Conservation (phyloP, 2,797 vertebrate species). For the Sternarchorhynchus goeldii region DNA sequence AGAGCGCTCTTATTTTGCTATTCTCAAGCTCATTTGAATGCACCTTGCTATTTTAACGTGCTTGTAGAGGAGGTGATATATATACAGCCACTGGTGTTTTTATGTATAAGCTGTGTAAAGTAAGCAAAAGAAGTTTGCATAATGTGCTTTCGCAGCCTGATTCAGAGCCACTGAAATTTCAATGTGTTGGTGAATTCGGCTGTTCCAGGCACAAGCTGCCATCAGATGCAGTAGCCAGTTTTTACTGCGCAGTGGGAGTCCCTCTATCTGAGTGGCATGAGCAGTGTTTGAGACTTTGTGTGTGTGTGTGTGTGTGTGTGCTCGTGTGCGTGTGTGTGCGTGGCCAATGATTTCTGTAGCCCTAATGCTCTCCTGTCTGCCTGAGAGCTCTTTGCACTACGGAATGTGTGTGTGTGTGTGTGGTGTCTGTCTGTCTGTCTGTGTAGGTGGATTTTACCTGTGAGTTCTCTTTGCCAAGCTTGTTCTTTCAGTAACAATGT, state of each 20-base stretch:
- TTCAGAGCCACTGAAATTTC: slow-evolving; percentile 45
- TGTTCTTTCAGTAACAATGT: slow-evolving; percentile 47
- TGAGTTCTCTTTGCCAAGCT: slow-evolving; percentile 29
- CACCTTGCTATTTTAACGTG: slow-evolving; percentile 11
- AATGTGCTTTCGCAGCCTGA: slow-evolving; percentile 48
- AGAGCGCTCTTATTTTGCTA: neutral
- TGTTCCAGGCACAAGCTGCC: slow-evolving; percentile 49
- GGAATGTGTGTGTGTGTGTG: slow-evolving; percentile 29
- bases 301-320: slow-evolving; percentile 10
- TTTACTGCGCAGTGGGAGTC: slow-evolving; percentile 54
- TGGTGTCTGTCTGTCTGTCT: slow-evolving; percentile 22
- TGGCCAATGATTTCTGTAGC: slow-evolving; percentile 41
- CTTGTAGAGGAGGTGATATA: slow-evolving; percentile 25
- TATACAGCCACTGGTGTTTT: slow-evolving; percentile 6
- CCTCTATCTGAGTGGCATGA: slow-evolving; percentile 50
- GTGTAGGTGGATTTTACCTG: neutral
- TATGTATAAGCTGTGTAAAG: slow-evolving; percentile 41
- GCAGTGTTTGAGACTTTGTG: slow-evolving; percentile 44
- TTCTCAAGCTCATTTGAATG: slow-evolving; percentile 2
- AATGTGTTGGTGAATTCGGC: slow-evolving; percentile 53
- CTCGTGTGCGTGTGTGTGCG: slow-evolving; percentile 21
- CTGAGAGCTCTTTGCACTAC: slow-evolving; percentile 40
- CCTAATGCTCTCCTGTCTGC: slow-evolving; percentile 49
- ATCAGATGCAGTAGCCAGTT: slow-evolving; percentile 45
- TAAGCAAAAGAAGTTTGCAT: slow-evolving; percentile 21